Conservation (phyloP, 2,797 vertebrate genomes). For the Rhabdomys pumilio region DNA sequence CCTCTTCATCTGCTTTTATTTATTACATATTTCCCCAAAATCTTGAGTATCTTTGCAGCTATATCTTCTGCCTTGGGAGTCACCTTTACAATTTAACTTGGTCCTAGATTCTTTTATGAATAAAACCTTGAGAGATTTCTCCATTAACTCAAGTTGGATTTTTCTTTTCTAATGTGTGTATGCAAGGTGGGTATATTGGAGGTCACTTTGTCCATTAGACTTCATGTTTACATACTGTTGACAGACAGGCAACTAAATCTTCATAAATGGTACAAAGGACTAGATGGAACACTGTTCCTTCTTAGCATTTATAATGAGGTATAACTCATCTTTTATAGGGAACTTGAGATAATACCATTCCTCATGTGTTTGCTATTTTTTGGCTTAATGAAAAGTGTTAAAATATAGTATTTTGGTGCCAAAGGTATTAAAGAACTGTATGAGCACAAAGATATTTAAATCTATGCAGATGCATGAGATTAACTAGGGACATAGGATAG, state of each 20-base stretch:
- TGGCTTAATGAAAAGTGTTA: slow-evolving; percentile 41
- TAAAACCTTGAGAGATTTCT: slow-evolving; percentile 61
- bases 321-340: slow-evolving; percentile 59
- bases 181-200: neutral
- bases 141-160: slow-evolving; percentile 22
- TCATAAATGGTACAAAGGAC: slow-evolving; percentile 37
- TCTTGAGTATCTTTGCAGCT: slow-evolving; percentile 36
- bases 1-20: slow-evolving; percentile 42
- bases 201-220: slow-evolving; percentile 52
- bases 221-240: slow-evolving; percentile 31
- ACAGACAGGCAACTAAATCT: slow-evolving; percentile 1
- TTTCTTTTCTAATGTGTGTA: neutral
- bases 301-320: neutral
- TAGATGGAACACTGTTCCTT: neutral
- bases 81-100: slow-evolving; percentile 39
- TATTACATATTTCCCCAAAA: neutral
- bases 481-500: neutral
- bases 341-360: slow-evolving; percentile 5
- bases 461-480: slow-evolving; percentile 34
- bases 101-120: slow-evolving; percentile 56
- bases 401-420: slow-evolving; percentile 8
- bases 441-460: slow-evolving; percentile 27
- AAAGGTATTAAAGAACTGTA: slow-evolving; percentile 16
- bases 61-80: slow-evolving; percentile 23
- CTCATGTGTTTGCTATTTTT: slow-evolving; percentile 40